Conservation (phyloP, 2,113 vertebrate species). For the Machaerirhynchus nigripectus region DNA sequence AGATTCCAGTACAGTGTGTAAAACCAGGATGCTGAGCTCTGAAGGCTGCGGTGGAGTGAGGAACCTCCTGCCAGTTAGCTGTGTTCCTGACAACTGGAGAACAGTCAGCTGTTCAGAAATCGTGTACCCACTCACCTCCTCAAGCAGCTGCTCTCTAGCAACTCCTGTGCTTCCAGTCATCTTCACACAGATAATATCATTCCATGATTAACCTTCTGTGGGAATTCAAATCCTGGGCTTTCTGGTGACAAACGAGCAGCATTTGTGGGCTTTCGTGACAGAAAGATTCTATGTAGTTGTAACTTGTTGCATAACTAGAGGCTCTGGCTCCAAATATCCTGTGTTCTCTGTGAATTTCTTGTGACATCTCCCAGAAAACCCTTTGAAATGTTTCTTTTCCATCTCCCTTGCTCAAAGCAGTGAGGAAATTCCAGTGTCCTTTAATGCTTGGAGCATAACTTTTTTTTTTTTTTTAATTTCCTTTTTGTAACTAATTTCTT, state of each 20-base stretch:
- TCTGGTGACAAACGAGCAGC: not conserved
- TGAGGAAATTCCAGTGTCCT: not conserved
- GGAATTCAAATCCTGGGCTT: not conserved
- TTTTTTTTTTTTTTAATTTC: not conserved
- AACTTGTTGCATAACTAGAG: not conserved
- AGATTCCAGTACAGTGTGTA: accelerated
- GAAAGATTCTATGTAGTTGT: accelerated
- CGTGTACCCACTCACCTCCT: not conserved
- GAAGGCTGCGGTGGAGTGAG: accelerated
- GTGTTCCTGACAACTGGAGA: not conserved
- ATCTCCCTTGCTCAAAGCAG: not conserved
- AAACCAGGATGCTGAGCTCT: accelerated
- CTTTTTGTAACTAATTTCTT: not conserved
- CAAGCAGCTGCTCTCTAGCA: not conserved
- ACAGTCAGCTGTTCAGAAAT: not conserved
- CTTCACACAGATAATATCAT: not conserved
- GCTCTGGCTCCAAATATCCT: not conserved
- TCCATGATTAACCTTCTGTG: not conserved
- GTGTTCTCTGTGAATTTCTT: not conserved
- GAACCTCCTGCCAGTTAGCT: not conserved
- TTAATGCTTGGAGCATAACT: not conserved
- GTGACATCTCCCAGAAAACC: not conserved
- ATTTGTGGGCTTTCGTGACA: too few species aligned
- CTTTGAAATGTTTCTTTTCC: not conserved
- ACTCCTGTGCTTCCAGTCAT: accelerated